Evolutionary conservation across 1,140 invertebrate genomes (phyloP), one percentile per base, ranked within the genome.

Genomic region (Drosophila bifasciata): DNA sequence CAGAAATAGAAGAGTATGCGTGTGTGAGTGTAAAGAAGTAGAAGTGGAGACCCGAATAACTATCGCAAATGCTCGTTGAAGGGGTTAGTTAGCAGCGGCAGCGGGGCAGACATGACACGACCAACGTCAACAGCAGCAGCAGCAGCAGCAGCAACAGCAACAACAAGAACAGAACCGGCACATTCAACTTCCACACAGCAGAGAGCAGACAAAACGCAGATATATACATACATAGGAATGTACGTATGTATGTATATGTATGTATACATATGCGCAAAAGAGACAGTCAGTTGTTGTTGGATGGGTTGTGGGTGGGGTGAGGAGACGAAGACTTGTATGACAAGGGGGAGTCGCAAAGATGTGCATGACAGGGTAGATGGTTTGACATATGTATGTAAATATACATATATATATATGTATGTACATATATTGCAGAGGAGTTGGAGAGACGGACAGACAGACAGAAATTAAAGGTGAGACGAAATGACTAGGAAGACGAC

Each of bases 81-180:
- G 72, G 63, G 55, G 71, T 50, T 50, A 40, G 61, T 60, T 40
- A 45, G 23, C 8, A 45, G 17, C 6, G 39, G 36, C 23, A 53
- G 49, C 15, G 46, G 32, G 17, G 36, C 48, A 36, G 46, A 59
- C 83, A 86, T 88, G 83, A 88, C 81, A 86, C 81, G 81, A 85
- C 81, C 81, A 85, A 80, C 81, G 81, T 79, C 81, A n/a, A n/a
- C n/a, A 85, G 86, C 73, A 81, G 61, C 81, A 85, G 64, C 61
- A 50, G 62, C 48, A 78, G n/a, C n/a, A 85, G 86, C 73, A 81
- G 61, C 81, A 85, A 68, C 61, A 50, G 62, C 48, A 78, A 61
- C 51, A 58, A 41, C 39, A 44, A 71, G 58, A 69, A 76, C 73
- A 60, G 32, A 76, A 76, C 73, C 83, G 81, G 81, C 81, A 88